Evolutionary conservation across 2,888 invertebrate species (phyloP), one percentile per base, ranked within the genome.

Genomic region (Meta bourneti): DNA sequence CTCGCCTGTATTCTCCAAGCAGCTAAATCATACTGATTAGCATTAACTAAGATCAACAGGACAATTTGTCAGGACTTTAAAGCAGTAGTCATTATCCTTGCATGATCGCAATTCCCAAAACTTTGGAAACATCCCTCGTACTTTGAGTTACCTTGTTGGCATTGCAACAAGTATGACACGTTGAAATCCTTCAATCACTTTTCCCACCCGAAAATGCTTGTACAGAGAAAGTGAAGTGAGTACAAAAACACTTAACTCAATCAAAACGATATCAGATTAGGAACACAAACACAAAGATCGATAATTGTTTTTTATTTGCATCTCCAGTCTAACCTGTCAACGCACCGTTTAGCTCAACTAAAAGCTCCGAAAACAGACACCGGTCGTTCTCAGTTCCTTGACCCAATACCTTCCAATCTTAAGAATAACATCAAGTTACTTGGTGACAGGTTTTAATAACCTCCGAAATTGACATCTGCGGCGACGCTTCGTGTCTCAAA

Each of bases 361-460:
- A 34, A 79, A 52, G 78, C 1, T 19, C 19, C 20, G 79, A 34
- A 79, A 79, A 79, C 34, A 20, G 34, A 79, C 79, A 61, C 79
- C 79, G 13, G 20, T 82, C 72, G 5, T 20, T 72, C 72, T 20
- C 13, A 71, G 72, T 82, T 72, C 82, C 82, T 82, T 82, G 82
- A 82, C 82, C 82, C 34, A 69, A 61, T 80, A 34, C 16, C 61
- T 34, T 61, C 48, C 19, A 71, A 52, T 71, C 11, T 16, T 51
- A 71, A 72, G 51, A 82, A 82, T 82, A 82, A 71, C 82, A 72
- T 72, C 7, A 16, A n/a, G 71, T 71, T 51, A 11, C 52, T 19
- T 71, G 49, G 72, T 51, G 82, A 82, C 49, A 71, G 20, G 72
- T 82, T 82, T 82, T 8, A 72, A 72, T 82, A 72, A 51, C 82